Percentiles rank a stretch among this genome's conserved stretches.
Conservation (phyloP, 2,113 vertebrate genomes). For the Alosa alosa region DNA sequence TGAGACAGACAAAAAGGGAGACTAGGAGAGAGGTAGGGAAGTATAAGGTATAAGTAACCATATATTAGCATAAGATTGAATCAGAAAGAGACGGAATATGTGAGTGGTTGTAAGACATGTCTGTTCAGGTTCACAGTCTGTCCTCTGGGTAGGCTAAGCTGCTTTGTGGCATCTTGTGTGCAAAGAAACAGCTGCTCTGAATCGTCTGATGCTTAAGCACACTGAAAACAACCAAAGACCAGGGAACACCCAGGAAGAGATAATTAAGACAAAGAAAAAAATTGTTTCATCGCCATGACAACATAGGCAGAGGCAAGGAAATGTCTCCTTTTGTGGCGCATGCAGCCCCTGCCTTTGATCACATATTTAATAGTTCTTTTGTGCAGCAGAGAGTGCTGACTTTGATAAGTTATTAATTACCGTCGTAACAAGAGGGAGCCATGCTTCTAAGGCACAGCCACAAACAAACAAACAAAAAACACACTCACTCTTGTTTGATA, state of each 20-base stretch:
- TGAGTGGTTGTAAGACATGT: background rate
- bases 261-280: conserved; percentile 65
- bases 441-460: conserved; percentile 59
- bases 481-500: conserved; percentile 68
- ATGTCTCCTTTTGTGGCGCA: conserved; percentile 68
- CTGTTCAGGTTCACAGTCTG: background rate
- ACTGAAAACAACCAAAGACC: conserved; percentile 36
- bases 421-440: conserved; percentile 71
- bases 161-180: background rate
- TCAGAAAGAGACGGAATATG: background rate
- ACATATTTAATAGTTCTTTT: conserved; percentile 79
- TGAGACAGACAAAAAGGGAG: background rate
- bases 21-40: background rate
- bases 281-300: conserved; percentile 68
- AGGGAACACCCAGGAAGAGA: conserved; percentile 53
- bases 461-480: conserved; percentile 56
- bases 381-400: conserved; percentile 74
- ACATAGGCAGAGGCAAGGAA: conserved; percentile 66
- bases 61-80: background rate
- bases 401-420: conserved; percentile 84
- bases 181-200: background rate
- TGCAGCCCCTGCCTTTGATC: conserved; percentile 71
- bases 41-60: too few species aligned
- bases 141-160: background rate
- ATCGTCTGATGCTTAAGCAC: background rate